A percentile compares a stretch with the other conserved stretches of the same genome.
phyloP scores from a whole-genome alignment of 2,113 vertebrate genomes.

The Tragelaphus buxtoni region DNA sequence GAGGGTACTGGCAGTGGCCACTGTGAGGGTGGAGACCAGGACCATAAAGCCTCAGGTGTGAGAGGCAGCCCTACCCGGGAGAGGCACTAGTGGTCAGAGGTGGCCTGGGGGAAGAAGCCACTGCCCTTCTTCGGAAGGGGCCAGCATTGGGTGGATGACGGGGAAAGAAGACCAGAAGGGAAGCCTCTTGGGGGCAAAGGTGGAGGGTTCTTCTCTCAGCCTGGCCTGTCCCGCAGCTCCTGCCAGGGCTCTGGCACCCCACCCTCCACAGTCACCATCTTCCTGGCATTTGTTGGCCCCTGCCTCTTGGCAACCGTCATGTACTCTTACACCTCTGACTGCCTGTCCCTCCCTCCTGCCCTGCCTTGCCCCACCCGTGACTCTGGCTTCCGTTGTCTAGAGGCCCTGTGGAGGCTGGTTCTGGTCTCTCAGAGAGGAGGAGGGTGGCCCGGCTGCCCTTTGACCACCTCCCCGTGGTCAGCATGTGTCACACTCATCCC shows the following conservation, averaged over 20 bases:
- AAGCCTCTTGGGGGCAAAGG: fast-evolving
- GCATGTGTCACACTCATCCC: not conserved
- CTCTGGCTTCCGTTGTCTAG: not conserved
- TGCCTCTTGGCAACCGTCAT: not conserved
- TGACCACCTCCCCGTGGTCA: not conserved
- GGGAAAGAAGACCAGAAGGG: not conserved
- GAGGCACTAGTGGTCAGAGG: not conserved
- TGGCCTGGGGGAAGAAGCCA: not conserved
- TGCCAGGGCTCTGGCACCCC: not conserved
- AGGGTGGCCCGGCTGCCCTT: not conserved
- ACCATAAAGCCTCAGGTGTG: not conserved
- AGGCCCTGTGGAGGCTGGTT: not conserved
- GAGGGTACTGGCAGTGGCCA: not conserved
- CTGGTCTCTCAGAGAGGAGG: not conserved
- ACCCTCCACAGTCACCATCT: not conserved
- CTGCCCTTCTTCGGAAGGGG: not conserved
- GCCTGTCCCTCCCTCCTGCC: not conserved
- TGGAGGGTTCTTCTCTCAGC: not conserved
- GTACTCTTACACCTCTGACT: not conserved
- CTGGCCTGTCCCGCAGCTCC: not conserved
- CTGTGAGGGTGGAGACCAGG: not conserved
- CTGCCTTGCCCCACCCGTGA: not conserved
- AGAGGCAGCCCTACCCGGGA: not conserved
- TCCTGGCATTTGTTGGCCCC: not conserved
- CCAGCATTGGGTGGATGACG: not conserved